Percentiles rank a stretch among this genome's conserved stretches.
Evolutionary conservation across 2,888 invertebrate species (phyloP).

Genomic region (Eupithecia subumbrata): DNA sequence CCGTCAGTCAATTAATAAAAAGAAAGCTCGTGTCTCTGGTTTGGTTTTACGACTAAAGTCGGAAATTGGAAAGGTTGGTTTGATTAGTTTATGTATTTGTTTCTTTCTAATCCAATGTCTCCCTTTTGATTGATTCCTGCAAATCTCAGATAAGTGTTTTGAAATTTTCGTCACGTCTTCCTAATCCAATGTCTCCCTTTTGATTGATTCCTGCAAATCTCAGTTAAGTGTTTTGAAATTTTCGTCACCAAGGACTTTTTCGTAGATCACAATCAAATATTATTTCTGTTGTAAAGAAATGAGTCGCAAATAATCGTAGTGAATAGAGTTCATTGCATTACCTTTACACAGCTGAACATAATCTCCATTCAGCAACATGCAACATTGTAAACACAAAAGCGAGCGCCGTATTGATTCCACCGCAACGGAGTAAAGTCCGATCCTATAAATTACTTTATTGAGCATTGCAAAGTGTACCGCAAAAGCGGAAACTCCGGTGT

Average conservation of each 20-base stretch:
- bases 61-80: slow-evolving; percentile 6
- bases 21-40: slow-evolving; percentile 10
- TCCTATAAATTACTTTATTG: slow-evolving; percentile 52
- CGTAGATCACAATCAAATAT: background rate
- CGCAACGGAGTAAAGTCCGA: slow-evolving; percentile 41
- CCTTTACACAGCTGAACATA: slow-evolving; percentile 11
- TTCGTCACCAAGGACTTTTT: background rate
- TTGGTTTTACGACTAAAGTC: slow-evolving; percentile 9
- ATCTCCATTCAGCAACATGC: slow-evolving; percentile 34
- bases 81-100: background rate
- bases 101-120: background rate
- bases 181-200: background rate
- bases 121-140: background rate
- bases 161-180: too few species aligned
- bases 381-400: slow-evolving; percentile 23
- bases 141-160: background rate
- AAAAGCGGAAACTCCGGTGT: slow-evolving; percentile 67
- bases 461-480: slow-evolving; percentile 51
- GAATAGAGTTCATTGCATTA: background rate
- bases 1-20: slow-evolving; percentile 11
- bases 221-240: background rate
- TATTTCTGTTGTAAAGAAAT: background rate
- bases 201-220: background rate
- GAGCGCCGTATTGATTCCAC: slow-evolving; percentile 37
- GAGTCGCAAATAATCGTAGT: background rate